These are phyloP conservation scores for Colletes collaris DNA, from an alignment of 2,888 invertebrate species.

Conservation along the genomic window DNA sequence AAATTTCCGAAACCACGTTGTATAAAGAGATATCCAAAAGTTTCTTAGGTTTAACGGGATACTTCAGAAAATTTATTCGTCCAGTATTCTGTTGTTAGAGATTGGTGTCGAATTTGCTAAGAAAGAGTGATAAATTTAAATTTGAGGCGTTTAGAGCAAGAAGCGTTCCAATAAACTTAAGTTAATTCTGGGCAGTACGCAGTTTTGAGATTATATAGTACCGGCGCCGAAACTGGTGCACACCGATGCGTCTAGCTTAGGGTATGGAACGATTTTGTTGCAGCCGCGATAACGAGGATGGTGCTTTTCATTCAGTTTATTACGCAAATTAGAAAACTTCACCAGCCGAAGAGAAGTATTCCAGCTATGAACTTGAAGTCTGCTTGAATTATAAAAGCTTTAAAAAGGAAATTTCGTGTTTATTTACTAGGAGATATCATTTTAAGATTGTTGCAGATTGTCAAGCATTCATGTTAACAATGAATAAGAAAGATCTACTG, in stretches of 20 bases:
- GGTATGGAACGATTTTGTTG: neutral
- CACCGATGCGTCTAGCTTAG: slow-evolving; percentile 19
- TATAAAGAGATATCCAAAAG: no score
- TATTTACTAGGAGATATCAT: neutral
- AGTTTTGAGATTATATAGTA: slow-evolving; percentile 44
- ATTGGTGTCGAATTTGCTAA: no score
- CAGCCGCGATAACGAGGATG: neutral
- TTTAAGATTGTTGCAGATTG: slow-evolving; percentile 6
- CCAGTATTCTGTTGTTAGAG: no score
- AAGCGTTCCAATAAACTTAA: slow-evolving; percentile 13
- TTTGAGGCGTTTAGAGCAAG: neutral
- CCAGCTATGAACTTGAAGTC: neutral
- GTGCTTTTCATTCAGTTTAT: neutral
- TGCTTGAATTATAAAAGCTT: neutral
- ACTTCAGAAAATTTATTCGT: no score
- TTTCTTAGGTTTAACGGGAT: no score
- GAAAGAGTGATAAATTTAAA: no score
- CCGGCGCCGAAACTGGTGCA: slow-evolving; percentile 50
- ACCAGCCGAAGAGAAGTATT: neutral
- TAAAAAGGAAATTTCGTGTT: neutral
- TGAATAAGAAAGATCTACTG: neutral
- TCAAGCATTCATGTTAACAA: neutral
- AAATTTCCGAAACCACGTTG: no score
- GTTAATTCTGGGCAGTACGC: slow-evolving; percentile 8
- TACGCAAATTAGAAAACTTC: neutral